A percentile compares a stretch with the other conserved stretches of the same genome.
Evolutionary conservation across 2,888 invertebrate genomes (phyloP).

Genomic region (Pachycephus smyrnensis): DNA sequence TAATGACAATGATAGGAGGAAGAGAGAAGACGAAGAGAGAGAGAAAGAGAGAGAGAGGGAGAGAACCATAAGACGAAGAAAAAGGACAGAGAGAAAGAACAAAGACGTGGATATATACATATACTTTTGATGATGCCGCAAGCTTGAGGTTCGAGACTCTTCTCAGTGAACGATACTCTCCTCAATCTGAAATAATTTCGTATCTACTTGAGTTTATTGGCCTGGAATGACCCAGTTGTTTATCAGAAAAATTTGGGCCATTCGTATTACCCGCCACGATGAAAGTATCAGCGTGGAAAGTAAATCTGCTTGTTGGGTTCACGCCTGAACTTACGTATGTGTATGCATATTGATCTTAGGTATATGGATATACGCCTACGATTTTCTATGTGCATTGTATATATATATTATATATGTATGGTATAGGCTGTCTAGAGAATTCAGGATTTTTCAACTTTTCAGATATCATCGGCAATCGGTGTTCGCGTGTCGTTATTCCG

Average conservation of each 20-base stretch:
- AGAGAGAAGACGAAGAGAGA: too few relatives aligned
- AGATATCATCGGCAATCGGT: background rate
- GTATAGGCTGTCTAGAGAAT: background rate
- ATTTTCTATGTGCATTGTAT: background rate
- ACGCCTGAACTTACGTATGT: background rate
- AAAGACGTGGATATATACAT: too few relatives aligned
- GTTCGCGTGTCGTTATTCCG: conserved; percentile 2
- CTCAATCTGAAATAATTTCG: background rate
- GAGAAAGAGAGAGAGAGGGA: too few relatives aligned
- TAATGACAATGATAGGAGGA: too few relatives aligned
- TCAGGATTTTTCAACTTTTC: background rate
- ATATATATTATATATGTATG: background rate
- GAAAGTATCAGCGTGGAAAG: background rate
- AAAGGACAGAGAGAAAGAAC: too few relatives aligned
- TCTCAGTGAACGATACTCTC: background rate
- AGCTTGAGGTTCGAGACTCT: background rate
- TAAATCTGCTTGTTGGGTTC: background rate
- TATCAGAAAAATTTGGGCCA: background rate
- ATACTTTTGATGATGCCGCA: background rate
- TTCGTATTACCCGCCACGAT: background rate
- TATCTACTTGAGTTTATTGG: background rate
- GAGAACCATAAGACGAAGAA: too few relatives aligned
- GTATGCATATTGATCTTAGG: background rate
- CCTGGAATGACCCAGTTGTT: background rate
- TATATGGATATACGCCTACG: background rate